Evolutionary conservation across 2,113 vertebrate genomes (phyloP).

Genomic region (Melanerpes aurifrons): DNA sequence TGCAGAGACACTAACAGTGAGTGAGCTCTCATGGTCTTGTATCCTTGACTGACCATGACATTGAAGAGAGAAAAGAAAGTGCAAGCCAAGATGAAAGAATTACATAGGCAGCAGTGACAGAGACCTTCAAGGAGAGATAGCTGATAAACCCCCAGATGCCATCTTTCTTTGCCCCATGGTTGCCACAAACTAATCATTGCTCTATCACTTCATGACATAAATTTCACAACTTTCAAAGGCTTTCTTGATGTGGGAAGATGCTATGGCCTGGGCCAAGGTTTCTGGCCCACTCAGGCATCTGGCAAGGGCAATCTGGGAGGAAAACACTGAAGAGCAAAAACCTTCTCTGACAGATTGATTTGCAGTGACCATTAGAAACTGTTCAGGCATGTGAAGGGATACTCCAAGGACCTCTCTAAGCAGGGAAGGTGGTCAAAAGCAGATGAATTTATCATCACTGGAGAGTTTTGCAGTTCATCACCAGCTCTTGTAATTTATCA

Average conservation of each 20-base stretch:
- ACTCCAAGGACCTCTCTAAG: slow-evolving; percentile 28
- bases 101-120: not conserved
- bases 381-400: not conserved
- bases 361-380: slow-evolving; percentile 39
- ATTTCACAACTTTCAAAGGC: not conserved
- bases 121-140: not conserved
- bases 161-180: not conserved
- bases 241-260: rapidly evolving
- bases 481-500: slow-evolving; percentile 36
- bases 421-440: slow-evolving; percentile 1
- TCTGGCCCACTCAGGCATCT: not conserved
- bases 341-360: slow-evolving; percentile 40
- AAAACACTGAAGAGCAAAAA: slow-evolving; percentile 16
- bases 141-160: not conserved
- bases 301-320: not conserved
- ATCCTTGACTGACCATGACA: not conserved
- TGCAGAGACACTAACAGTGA: not conserved
- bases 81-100: rapidly evolving
- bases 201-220: not conserved
- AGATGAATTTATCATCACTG: slow-evolving; percentile 41
- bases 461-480: slow-evolving; percentile 24
- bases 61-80: not conserved
- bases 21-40: not conserved
- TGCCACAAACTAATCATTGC: not conserved
- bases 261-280: not conserved